Percentiles rank a stretch among this genome's conserved stretches.
phyloP scores from a whole-genome alignment of 2,888 invertebrate genomes.

The Diadromus collaris region DNA sequence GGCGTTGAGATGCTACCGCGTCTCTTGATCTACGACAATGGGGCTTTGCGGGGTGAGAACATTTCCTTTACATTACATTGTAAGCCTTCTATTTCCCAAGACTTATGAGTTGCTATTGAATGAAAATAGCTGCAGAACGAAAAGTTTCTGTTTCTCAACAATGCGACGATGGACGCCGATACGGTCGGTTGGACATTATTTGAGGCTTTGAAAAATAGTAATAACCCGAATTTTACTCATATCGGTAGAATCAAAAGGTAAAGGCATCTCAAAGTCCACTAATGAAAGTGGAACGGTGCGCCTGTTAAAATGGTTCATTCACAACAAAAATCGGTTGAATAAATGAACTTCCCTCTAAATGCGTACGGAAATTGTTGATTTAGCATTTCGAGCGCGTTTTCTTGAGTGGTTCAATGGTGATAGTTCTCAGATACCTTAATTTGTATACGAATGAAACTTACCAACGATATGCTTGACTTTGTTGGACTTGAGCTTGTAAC shows the following conservation, averaged over 20 bases:
- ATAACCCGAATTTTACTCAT: background rate
- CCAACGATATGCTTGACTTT: slow-evolving; percentile 11
- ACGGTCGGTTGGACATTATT: background rate
- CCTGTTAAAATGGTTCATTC: background rate
- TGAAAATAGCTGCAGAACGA: too few species aligned
- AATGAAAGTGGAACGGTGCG: background rate
- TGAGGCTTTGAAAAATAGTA: background rate
- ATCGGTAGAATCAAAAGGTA: background rate
- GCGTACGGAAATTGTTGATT: background rate
- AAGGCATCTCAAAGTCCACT: background rate
- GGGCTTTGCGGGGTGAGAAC: too few species aligned
- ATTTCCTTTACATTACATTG: too few species aligned
- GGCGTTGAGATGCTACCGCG: too few species aligned
- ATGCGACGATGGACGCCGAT: too few species aligned
- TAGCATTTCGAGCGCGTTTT: background rate
- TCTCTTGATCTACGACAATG: too few species aligned
- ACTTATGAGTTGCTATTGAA: background rate
- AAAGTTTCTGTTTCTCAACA: too few species aligned
- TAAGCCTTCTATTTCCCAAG: background rate
- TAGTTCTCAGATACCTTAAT: background rate
- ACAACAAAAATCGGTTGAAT: background rate
- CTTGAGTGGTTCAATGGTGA: background rate
- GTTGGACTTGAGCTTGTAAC: background rate
- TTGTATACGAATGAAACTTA: background rate
- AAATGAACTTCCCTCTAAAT: background rate